These are phyloP conservation scores for Dallia pectoralis DNA, from an alignment of 2,797 vertebrate species.

Conservation along the genomic window DNA sequence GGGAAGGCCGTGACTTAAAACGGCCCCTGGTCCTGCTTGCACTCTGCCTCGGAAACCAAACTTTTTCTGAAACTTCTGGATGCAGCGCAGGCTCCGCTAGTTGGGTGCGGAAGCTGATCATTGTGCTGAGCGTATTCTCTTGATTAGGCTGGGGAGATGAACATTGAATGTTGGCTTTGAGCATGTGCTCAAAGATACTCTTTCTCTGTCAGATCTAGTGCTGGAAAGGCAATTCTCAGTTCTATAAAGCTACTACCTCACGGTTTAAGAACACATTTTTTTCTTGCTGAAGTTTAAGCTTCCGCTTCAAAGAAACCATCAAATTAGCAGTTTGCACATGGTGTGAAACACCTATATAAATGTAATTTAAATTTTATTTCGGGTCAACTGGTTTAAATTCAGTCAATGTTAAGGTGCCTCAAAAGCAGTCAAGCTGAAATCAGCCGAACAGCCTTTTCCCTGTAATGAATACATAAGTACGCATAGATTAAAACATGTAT, in stretches of 20 bases:
- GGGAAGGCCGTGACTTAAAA: constrained; percentile 30
- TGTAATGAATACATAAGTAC: not conserved
- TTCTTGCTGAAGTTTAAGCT: not conserved
- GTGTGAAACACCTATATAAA: not conserved
- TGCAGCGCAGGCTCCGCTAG: not conserved
- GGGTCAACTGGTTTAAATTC: not conserved
- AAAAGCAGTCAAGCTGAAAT: not conserved
- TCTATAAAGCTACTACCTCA: too few relatives aligned
- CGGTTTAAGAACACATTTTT: not conserved
- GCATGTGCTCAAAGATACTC: not conserved
- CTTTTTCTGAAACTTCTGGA: not conserved
- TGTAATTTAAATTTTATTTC: not conserved
- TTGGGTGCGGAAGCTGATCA: not conserved
- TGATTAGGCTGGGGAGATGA: constrained; percentile 12
- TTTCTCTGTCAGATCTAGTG: too few relatives aligned
- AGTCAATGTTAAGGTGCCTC: not conserved
- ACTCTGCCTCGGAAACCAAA: not conserved
- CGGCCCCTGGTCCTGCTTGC: not conserved
- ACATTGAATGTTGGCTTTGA: constrained; percentile 5
- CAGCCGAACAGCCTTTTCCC: not conserved
- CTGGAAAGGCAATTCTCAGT: too few relatives aligned
- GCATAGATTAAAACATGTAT: not conserved
- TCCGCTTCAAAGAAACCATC: too few relatives aligned
- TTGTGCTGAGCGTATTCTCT: not conserved
- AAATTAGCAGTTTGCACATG: too few relatives aligned